Conservation (phyloP, 2,888 invertebrate species). For the Heliconius ismenius region DNA sequence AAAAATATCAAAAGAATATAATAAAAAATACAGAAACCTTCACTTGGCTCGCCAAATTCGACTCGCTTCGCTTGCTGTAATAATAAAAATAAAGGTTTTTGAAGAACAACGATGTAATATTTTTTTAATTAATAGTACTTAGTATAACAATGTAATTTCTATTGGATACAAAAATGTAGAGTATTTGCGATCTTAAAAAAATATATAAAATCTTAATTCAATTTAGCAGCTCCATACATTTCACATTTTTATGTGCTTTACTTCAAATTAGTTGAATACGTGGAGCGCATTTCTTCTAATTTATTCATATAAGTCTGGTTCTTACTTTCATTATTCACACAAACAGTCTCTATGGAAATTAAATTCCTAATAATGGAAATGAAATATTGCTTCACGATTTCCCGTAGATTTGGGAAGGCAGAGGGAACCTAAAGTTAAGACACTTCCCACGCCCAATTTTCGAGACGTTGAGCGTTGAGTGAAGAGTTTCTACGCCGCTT, state of each 20-base stretch:
- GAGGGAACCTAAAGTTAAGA: background rate
- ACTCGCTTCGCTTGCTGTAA: too few relatives aligned
- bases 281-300: slow-evolving; percentile 60
- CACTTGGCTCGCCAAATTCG: too few relatives aligned
- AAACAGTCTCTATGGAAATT: slow-evolving; percentile 3
- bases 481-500: background rate
- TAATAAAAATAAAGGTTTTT: too few relatives aligned
- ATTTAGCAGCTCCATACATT: slow-evolving; percentile 44
- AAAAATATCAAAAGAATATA: too few relatives aligned
- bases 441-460: background rate
- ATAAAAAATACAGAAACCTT: too few relatives aligned
- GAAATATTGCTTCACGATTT: background rate
- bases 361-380: background rate
- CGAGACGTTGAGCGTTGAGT: background rate
- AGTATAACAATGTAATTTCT: too few relatives aligned
- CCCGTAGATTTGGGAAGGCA: background rate
- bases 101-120: too few relatives aligned
- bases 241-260: slow-evolving; percentile 50
- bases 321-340: slow-evolving; percentile 27
- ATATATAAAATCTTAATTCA: background rate
- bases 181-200: too few relatives aligned
- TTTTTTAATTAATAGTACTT: too few relatives aligned
- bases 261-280: slow-evolving; percentile 61
- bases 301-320: slow-evolving; percentile 57
- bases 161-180: too few relatives aligned